Base-by-base conservation (phyloP, 2,113 vertebrate genomes). In the Leucopternis melanops region DNA sequence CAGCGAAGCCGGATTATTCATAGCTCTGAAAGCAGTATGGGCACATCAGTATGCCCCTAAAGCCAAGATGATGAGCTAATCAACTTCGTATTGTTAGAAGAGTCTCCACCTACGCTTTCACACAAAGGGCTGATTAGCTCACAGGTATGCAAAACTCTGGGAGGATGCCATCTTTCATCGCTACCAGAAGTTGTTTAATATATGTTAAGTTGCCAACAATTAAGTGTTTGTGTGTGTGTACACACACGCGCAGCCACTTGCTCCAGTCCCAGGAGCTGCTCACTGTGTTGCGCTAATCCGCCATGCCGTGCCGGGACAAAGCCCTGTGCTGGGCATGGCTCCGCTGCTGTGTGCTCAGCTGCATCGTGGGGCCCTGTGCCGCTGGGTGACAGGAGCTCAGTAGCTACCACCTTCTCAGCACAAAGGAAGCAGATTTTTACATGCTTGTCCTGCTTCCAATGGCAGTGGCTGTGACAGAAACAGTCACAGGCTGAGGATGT, bases 151-250 rank as follows among this genome's bases (percentile, higher is more conserved):
- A 97, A 95, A 97, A 87, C 84, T 81, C 95, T 97, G 95, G 97
- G 95, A 97, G 91, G 96, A 92, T 96, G 94, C 94, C 94, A 90
- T 83, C 96, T 81, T 95, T 96, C 95, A 96, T 94, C 92, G 5
- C 72, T 86, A 94, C 87, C 85, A 95, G 74, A 83, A 81, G 52
- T 85, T 45, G 77, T 82, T 97, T 97, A 77, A 90, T 86, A 26
- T 15, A 91, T 10, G 49, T 72, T 34, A 86, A 62, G 67, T 32
- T 96, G 94, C 94, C 95, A 94, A 57, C 73, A 86, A 79, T 67
- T 92, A 94, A 95, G 82, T 54, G 49, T 74, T 90, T 70, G 81
- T 49, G 22, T 59, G 89, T 67, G 75, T n/a, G 61, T 40, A 47
- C 13, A 49, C 42, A 92, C 50, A 50, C 3, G 54, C 25, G 4